Conservation (phyloP, 2,888 invertebrate species). For the Agonum fuliginosum region DNA sequence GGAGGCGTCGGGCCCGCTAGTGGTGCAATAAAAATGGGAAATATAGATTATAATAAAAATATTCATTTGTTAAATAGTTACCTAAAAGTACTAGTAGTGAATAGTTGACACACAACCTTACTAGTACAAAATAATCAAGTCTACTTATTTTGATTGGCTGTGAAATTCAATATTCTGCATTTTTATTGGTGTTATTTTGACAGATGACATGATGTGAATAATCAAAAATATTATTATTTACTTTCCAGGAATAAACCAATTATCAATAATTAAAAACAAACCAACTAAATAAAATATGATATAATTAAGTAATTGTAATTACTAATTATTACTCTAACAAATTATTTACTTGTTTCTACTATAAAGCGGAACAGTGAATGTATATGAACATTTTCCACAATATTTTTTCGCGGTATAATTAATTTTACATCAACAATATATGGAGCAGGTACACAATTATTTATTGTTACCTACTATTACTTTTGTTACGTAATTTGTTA, state of each 20-base stretch:
- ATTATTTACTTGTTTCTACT: slow-evolving; percentile 22
- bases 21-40: too few relatives aligned
- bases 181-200: not conserved
- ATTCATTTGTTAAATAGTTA: too few relatives aligned
- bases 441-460: slow-evolving; percentile 25
- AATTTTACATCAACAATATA: slow-evolving; percentile 31
- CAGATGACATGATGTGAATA: too few relatives aligned
- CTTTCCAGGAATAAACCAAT: slow-evolving; percentile 25
- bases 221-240: slow-evolving; percentile 1
- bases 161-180: too few relatives aligned
- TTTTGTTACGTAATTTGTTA: slow-evolving; percentile 15
- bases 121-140: too few relatives aligned
- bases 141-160: too few relatives aligned
- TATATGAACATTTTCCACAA: not conserved
- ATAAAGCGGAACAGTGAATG: slow-evolving; percentile 14
- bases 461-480: slow-evolving; percentile 11
- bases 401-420: slow-evolving; percentile 13
- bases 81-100: too few relatives aligned
- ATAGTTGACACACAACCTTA: too few relatives aligned
- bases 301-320: too few relatives aligned
- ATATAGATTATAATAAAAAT: too few relatives aligned
- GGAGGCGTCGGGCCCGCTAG: too few relatives aligned
- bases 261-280: slow-evolving; percentile 14
- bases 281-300: not conserved
- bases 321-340: slow-evolving; percentile 5